Conservation (phyloP, 2,888 invertebrate genomes). For the Meteorus cinctellus region DNA sequence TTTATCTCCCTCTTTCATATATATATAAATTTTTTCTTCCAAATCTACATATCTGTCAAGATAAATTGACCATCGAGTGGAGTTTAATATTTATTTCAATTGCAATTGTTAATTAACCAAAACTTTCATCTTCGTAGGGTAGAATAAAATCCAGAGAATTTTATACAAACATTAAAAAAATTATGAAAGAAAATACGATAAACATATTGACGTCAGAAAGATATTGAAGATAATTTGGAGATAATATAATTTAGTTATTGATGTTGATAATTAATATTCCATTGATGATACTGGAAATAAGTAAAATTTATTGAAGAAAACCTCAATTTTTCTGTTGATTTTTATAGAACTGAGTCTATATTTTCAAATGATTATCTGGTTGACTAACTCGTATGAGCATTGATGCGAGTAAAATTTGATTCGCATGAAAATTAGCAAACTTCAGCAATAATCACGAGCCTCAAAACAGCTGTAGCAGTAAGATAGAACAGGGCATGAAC, state of each 20-base stretch:
- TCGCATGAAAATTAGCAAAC: background rate
- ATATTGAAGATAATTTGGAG: too few relatives aligned
- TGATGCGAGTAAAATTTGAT: background rate
- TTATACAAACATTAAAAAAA: too few relatives aligned
- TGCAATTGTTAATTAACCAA: slow-evolving; percentile 53
- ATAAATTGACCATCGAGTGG: slow-evolving; percentile 50
- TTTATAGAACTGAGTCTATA: background rate
- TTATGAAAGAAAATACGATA: too few relatives aligned
- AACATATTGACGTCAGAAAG: too few relatives aligned
- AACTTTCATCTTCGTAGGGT: too few relatives aligned
- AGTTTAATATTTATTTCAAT: slow-evolving; percentile 59
- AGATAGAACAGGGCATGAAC: background rate
- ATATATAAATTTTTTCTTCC: slow-evolving; percentile 15
- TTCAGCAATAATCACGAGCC: slow-evolving; percentile 8
- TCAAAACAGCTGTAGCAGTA: background rate
- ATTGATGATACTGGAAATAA: too few relatives aligned
- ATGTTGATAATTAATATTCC: too few relatives aligned
- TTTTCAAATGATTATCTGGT: background rate
- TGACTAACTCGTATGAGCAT: slow-evolving; percentile 2
- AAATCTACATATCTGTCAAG: background rate
- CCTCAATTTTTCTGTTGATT: too few relatives aligned
- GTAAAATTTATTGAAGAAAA: too few relatives aligned
- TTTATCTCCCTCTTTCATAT: slow-evolving; percentile 30
- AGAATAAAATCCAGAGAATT: too few relatives aligned
- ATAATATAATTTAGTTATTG: too few relatives aligned